Evolutionary conservation across 1,140 invertebrate species (phyloP).

Genomic region (Cepaea nemoralis): DNA sequence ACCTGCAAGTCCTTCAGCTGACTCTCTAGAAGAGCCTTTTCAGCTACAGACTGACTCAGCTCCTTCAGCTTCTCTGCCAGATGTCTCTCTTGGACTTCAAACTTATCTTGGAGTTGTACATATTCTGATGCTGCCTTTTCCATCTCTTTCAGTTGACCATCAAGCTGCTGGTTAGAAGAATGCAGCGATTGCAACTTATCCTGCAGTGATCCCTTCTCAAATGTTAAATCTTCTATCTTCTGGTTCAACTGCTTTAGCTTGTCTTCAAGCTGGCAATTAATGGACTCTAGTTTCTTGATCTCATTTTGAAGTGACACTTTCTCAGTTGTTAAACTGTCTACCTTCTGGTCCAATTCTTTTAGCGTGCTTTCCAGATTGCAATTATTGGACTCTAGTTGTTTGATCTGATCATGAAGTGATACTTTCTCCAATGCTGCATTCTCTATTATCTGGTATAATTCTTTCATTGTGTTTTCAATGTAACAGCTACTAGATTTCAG

Average conservation of each 20-base stretch:
- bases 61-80: background rate
- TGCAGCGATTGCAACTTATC: background rate
- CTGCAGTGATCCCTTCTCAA: background rate
- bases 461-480: no score
- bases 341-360: background rate
- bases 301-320: background rate
- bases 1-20: background rate
- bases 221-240: background rate
- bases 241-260: background rate
- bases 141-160: constrained; percentile 8
- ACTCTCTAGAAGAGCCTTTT: background rate
- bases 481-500: no score
- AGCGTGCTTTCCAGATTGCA: background rate
- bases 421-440: background rate
- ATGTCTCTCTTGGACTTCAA: background rate
- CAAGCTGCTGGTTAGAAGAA: background rate
- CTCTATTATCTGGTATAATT: background rate
- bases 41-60: background rate
- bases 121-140: background rate
- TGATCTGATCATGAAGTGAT: background rate
- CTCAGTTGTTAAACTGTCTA: background rate
- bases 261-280: background rate
- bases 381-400: background rate
- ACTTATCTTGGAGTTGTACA: background rate
- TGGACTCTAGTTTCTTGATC: background rate